These are phyloP conservation scores for Distichodus sexfasciatus DNA, from an alignment of 2,797 vertebrate genomes.

Conservation along the genomic window DNA sequence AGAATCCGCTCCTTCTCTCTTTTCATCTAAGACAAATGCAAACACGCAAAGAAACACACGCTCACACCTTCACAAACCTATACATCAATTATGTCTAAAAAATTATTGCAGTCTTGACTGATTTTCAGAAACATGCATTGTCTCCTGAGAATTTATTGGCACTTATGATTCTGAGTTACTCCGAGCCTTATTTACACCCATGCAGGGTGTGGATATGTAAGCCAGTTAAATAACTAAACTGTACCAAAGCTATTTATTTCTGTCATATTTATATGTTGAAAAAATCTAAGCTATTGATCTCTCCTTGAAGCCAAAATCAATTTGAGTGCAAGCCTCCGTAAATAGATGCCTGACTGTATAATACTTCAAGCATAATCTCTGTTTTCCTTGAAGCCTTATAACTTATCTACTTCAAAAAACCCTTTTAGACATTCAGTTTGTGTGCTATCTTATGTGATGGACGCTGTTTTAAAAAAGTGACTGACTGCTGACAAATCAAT, in stretches of 20 bases:
- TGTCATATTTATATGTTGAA: background rate
- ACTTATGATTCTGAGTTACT: background rate
- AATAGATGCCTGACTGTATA: background rate
- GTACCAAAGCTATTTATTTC: constrained; percentile 2
- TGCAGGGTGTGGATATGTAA: background rate
- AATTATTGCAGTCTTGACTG: background rate
- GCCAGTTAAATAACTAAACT: background rate
- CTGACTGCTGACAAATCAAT: background rate
- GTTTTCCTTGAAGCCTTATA: background rate
- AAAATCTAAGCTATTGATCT: background rate
- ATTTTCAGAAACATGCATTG: background rate
- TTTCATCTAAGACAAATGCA: constrained; percentile 3
- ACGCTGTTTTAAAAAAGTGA: too few species aligned
- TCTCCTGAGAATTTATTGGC: too few species aligned
- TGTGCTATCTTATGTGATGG: constrained; percentile 7
- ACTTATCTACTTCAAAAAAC: background rate
- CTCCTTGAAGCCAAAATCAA: constrained; percentile 29
- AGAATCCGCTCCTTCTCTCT: constrained; percentile 5
- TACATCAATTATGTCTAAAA: background rate
- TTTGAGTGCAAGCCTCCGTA: background rate
- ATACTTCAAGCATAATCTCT: background rate
- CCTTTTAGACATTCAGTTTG: background rate
- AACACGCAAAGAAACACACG: background rate
- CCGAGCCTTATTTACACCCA: background rate
- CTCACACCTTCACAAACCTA: background rate